A percentile compares a stretch with the other conserved stretches of the same genome.
Evolutionary conservation across 2,113 vertebrate species (phyloP).

Genomic region (Monarcha castaneiventris): DNA sequence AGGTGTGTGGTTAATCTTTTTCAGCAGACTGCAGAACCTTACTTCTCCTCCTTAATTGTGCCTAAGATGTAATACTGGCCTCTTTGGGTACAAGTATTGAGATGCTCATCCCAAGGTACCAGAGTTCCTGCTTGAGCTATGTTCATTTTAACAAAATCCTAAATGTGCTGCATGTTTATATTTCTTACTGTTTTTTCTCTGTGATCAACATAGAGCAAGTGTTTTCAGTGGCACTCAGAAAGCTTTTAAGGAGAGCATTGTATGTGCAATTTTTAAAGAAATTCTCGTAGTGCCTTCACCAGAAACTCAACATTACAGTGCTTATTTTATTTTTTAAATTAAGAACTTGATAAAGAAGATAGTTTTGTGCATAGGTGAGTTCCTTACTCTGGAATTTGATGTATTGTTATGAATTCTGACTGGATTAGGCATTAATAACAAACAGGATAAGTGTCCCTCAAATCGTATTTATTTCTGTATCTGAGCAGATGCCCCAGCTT

Average conservation of each 20-base stretch:
- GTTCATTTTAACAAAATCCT: neutral
- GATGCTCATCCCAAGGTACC: neutral
- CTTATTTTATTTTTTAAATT: neutral
- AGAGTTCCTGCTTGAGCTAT: neutral
- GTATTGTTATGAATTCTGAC: constrained; percentile 27
- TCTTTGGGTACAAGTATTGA: neutral
- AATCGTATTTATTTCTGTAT: constrained; percentile 65
- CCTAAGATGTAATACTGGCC: neutral
- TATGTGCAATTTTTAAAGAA: neutral
- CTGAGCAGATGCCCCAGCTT: constrained; percentile 57
- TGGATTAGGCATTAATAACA: constrained; percentile 46
- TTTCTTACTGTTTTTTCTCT: neutral
- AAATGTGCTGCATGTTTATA: neutral
- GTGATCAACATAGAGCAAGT: neutral
- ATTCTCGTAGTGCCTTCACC: neutral
- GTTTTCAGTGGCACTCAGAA: neutral
- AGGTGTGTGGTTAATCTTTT: neutral
- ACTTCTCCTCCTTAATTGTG: neutral
- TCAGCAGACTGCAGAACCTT: neutral
- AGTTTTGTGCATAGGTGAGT: neutral
- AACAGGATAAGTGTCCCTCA: constrained; percentile 12
- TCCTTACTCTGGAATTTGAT: neutral
- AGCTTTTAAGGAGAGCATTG: neutral
- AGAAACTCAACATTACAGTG: neutral
- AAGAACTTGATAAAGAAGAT: neutral